These are phyloP conservation scores for Gnatocerus cornutus DNA, from an alignment of 2,888 invertebrate genomes.

Conservation along the genomic window DNA sequence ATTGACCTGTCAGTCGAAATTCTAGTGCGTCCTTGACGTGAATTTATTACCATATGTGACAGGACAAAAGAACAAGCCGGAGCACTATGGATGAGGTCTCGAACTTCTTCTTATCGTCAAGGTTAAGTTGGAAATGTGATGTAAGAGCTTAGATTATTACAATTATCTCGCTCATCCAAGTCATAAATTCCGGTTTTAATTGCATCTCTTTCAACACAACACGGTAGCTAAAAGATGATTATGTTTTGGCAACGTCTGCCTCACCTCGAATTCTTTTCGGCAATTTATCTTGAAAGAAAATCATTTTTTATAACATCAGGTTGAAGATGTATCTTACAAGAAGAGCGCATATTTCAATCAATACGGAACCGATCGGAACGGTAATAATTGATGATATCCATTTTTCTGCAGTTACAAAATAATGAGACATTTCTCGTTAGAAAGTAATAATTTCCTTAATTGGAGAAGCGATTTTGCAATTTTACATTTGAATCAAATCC, in stretches of 20 bases:
- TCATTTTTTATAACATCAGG: neutral
- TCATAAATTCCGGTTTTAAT: constrained; percentile 28
- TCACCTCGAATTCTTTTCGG: constrained; percentile 3
- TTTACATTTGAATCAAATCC: constrained; percentile 30
- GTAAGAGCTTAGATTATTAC: constrained; percentile 17
- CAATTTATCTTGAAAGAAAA: constrained; percentile 7
- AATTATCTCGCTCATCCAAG: constrained; percentile 23
- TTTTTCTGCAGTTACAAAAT: constrained; percentile 29
- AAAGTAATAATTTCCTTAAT: constrained; percentile 36
- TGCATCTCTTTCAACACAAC: constrained; percentile 14
- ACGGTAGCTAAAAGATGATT: constrained; percentile 18
- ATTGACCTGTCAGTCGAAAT: neutral
- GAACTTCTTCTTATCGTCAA: constrained; percentile 13
- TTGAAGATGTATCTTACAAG: neutral
- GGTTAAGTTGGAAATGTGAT: constrained; percentile 28
- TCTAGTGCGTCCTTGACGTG: constrained; percentile 36
- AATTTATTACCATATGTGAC: constrained; percentile 40
- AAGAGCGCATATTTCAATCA: neutral
- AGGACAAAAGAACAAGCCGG: constrained; percentile 37
- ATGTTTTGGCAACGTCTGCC: constrained; percentile 22
- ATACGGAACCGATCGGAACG: neutral
- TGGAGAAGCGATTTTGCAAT: constrained; percentile 30
- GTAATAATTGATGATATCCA: constrained; percentile 17
- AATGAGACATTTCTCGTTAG: constrained; percentile 32
- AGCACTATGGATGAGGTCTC: constrained; percentile 29